These are phyloP conservation scores for Tenodera sinensis DNA, from an alignment of 2,888 invertebrate genomes.

Conservation along the genomic window DNA sequence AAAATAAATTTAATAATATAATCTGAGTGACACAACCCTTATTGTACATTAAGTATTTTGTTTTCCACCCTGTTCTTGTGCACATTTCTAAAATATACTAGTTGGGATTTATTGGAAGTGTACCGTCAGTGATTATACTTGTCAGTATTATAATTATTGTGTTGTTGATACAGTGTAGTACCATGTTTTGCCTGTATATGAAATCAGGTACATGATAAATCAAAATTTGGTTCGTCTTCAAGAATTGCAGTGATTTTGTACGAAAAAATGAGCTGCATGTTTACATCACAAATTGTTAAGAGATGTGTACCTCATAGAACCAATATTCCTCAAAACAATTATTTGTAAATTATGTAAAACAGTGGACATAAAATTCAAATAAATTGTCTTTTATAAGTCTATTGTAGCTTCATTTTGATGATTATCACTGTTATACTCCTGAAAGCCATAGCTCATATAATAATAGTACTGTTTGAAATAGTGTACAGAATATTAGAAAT, in stretches of 20 bases:
- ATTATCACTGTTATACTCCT: not conserved
- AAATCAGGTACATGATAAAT: not conserved
- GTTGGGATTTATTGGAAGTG: not conserved
- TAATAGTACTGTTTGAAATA: too few species aligned
- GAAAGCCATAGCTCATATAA: too few species aligned
- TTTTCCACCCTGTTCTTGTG: not conserved
- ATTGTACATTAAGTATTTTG: not conserved
- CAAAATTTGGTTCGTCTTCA: not conserved
- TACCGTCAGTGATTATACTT: not conserved
- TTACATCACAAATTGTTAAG: not conserved
- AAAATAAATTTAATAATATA: not conserved
- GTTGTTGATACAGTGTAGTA: not conserved
- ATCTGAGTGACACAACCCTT: not conserved
- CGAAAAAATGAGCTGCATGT: not conserved
- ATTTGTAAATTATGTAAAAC: not conserved
- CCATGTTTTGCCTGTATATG: not conserved
- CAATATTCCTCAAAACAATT: not conserved
- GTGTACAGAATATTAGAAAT: too few species aligned
- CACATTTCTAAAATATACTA: not conserved
- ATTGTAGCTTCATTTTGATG: not conserved
- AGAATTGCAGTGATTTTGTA: not conserved
- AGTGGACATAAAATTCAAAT: not conserved
- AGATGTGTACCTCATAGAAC: not conserved
- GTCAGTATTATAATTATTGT: not conserved
- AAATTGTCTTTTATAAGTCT: not conserved